Evolutionary conservation across 1,140 invertebrate species (phyloP), one percentile per base, ranked within the genome.

Genomic region (Brachionus paranguensis): DNA sequence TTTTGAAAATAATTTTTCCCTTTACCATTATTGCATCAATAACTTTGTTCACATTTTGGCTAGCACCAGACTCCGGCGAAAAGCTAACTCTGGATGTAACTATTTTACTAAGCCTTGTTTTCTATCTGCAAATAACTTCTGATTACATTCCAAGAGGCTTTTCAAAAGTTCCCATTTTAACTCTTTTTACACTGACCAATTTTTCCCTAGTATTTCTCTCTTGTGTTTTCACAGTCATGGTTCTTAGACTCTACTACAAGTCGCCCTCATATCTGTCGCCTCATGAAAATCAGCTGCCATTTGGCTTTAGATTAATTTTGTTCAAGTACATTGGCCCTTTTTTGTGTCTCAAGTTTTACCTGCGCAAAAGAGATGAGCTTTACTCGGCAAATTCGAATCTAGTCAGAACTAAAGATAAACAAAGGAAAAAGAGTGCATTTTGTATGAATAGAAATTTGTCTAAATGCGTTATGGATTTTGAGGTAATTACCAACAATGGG

Each of bases 1-100:
- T 83, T 70, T 24, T 83, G 2, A 83, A 83, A 83, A 83, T 83
- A 47, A 83, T 83, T 17, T 70, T 83, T 27, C 81, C 81, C 5
- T 83, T 70, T 55, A 83, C 64, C 24, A 68, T 83, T 2, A 68
- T 83, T 47, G 60, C 81, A 10, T 68, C 24, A 5, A 68, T 83
- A 11, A 83, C 81, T 7, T 33, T 83, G 17, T 83, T 83, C 20
- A 70, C 81, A 4, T 83, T 83, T 72, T 83, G 60, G 60, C 37
- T 83, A 12, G 60, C 81, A 17, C 81, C 81, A 1, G 60, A 83
- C n/a, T 68, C 81, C 6, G 78, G 78, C 37, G 81, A 83, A 83
- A 83, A 83, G 50, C 37, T 83, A 10, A 83, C 81, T n/a, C 20
- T 83, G 8, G 60, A 70, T 72, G 81, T 83, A 0, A 83, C 81